Percentiles rank a stretch among this genome's conserved stretches.
Conservation (phyloP, 2,797 vertebrate genomes). For the Spheniscus humboldti region DNA sequence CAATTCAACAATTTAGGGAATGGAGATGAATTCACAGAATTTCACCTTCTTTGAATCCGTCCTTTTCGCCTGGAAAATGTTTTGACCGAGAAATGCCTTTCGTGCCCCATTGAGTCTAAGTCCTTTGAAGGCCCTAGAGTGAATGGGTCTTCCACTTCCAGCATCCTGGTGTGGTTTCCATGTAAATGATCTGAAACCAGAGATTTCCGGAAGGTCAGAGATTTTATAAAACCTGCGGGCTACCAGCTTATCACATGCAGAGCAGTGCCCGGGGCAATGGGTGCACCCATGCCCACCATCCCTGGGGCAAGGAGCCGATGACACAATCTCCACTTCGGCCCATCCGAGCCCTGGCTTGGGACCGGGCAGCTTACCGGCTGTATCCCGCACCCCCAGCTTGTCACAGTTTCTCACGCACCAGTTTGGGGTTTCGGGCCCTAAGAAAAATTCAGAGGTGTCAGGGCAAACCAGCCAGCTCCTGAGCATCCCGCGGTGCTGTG, state of each 20-base stretch:
- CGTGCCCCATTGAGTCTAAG: neutral
- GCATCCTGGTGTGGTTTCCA: neutral
- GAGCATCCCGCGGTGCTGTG: neutral
- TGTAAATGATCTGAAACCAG: neutral
- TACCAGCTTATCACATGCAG: neutral
- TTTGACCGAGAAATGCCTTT: neutral
- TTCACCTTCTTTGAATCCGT: neutral
- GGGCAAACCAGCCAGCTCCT: rapidly evolving
- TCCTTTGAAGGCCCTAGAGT: neutral
- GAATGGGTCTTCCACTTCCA: neutral
- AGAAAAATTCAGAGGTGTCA: neutral
- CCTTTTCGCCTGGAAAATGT: neutral
- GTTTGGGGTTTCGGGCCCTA: neutral
- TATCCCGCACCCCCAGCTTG: neutral
- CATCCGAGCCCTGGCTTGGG: rapidly evolving
- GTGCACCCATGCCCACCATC: neutral
- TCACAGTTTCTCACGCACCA: neutral
- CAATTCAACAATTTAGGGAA: neutral
- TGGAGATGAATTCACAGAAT: slow-evolving; percentile 34
- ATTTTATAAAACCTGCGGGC: neutral
- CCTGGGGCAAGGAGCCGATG: neutral
- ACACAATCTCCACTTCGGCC: rapidly evolving
- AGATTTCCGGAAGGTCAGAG: neutral
- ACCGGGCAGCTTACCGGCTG: rapidly evolving
- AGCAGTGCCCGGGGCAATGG: neutral